Evolutionary conservation across 2,113 vertebrate species (phyloP), one percentile per base, ranked within the genome.

Genomic region (Erpornis zantholeuca): DNA sequence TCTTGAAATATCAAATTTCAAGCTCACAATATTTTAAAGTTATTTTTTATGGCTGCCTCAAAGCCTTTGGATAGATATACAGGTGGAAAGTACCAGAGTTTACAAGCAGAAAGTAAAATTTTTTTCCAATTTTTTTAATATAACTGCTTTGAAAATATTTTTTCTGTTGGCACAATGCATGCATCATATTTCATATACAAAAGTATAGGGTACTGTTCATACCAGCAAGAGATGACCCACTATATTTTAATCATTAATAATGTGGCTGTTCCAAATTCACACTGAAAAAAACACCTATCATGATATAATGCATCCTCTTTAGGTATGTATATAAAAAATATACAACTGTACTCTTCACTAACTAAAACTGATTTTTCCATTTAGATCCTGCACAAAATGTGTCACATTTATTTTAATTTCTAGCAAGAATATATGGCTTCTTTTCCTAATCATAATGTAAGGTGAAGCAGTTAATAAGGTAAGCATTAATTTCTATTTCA

Each of bases 401-500:
- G 44, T 10, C 9, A 21, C 59, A 68, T 49, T 82, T 63, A 25
- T 79, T 94, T 91, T 85, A 66, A 85, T 70, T 90, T 93, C 89
- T 78, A 90, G 70, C 27, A 92, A 75, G 35, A 91, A 95, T 85
- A 83, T 33, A 49, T 70, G 23, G 14, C 25, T 84, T 77, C 33
- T 96, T 87, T 88, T 95, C 92, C 69, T 89, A 82, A 80, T 82
- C 47, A 36, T 86, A 78, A 50, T 52, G 61, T 78, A 95, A 94
- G 23, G 63, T 63, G 68, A 96, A 97, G 88, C 52, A 79, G 63
- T 89, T 96, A 96, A 96, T 92, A 92, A 89, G 36, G 29, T 86
- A 85, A 64, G 42, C 45, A 93, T 38, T 94, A 50, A 96, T 95
- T 97, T 96, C 80, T 92, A 94, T 88, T 86, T 90, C 92, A 92